Evolutionary conservation across 2,797 vertebrate genomes (phyloP).

Genomic region (Helarctos malayanus): DNA sequence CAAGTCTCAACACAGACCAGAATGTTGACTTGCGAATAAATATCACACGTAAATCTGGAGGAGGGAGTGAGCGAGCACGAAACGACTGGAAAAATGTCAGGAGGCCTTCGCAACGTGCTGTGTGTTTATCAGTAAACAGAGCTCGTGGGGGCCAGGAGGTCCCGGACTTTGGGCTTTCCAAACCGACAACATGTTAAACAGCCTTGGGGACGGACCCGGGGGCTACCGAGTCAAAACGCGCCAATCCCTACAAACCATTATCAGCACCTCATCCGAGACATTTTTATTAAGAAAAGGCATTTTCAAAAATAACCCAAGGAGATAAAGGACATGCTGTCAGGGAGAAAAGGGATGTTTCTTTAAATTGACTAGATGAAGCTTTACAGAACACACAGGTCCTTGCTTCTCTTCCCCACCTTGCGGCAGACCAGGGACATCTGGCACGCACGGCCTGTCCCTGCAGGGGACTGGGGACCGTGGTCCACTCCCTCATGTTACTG

Average conservation of each 20-base stretch:
- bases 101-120: accelerated
- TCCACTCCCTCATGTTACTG: background rate
- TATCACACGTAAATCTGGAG: background rate
- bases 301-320: background rate
- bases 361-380: background rate
- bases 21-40: constrained; percentile 13
- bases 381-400: background rate
- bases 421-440: background rate
- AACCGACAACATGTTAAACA: accelerated
- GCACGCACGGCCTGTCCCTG: background rate
- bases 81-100: accelerated
- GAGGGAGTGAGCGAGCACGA: background rate
- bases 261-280: too few species aligned
- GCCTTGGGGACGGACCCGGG: background rate
- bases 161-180: background rate
- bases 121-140: background rate
- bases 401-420: background rate
- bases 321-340: background rate
- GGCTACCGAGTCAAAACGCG: background rate
- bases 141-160: accelerated
- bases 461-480: accelerated
- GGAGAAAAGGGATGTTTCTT: background rate
- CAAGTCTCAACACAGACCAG: constrained; percentile 66
- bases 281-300: background rate
- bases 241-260: accelerated